Base-by-base conservation (phyloP, 2,888 invertebrate species). In the Quadroppia sp. region DNA sequence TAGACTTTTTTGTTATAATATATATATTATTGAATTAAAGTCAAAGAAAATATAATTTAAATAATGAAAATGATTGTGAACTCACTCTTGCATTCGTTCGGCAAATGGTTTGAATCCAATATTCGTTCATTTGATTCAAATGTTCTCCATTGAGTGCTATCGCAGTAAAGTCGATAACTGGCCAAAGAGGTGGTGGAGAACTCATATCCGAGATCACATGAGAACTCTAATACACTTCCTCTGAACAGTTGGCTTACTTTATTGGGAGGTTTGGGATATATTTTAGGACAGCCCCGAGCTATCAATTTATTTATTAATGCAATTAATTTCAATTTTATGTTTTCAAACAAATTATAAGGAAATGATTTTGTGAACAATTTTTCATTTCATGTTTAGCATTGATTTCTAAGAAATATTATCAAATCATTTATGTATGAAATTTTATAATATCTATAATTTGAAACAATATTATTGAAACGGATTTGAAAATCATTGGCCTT, bases 181-280 rank as follows among this genome's bases (percentile, higher is more conserved):
- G 50, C 4, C 9, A 50, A 50, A 11, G 50, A 50, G 17, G 9
- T 17, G 4, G n/a, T n/a, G n/a, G 17, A 17, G 20, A 9, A 50
- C 6, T 7, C 6, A 17, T 50, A 50, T 4, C 50, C 50, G 20
- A 50, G 50, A 11, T 50, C n/a, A 20, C 50, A 50, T 50, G 50
- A 50, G 20, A 50, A 50, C 17, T 50, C 50, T 15, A 50, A 50
- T 50, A 50, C 50, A 20, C 50, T 50, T 50, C 50, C 50, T 50
- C 50, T 50, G 20, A 50, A 50, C 50, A 50, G 50, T 50, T 50
- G 9, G 6, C 4, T 20, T 17, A 50, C 50, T 50, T 50, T 50
- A 15, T 50, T 50, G 4, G 50, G 50, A 11, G 50, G 50, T 20
- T 17, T n/a, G 50, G 20, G 9, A 17, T 17, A 50, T 3, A 50